Conservation (phyloP, 2,113 vertebrate genomes). For the Machaerirhynchus nigripectus region DNA sequence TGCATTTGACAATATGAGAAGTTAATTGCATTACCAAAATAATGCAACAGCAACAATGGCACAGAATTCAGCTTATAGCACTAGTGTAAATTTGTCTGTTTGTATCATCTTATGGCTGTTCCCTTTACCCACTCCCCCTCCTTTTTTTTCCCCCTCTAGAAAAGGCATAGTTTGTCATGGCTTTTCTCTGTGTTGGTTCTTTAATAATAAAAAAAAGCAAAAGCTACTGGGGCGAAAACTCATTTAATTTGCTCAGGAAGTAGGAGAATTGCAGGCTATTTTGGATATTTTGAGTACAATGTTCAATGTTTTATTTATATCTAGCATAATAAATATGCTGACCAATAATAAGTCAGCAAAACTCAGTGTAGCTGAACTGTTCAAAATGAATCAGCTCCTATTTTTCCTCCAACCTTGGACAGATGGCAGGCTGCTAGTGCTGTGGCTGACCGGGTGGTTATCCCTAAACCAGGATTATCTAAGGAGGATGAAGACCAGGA, state of each 20-base stretch:
- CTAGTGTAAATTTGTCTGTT: not conserved
- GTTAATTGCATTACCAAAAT: not conserved
- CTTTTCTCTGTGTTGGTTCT: not conserved
- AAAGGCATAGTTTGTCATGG: not conserved
- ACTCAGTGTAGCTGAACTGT: not conserved
- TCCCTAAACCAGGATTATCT: not conserved
- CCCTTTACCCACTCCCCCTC: not conserved
- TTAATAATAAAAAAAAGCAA: not conserved
- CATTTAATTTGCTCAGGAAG: not conserved
- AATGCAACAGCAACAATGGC: not conserved
- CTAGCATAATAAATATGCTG: conserved; percentile 2
- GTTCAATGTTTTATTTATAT: conserved; percentile 36
- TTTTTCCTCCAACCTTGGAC: not conserved
- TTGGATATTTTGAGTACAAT: not conserved
- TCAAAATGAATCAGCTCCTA: not conserved
- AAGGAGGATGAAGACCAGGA: not conserved
- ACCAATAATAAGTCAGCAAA: conserved; percentile 33
- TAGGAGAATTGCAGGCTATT: not conserved
- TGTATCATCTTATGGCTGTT: not conserved
- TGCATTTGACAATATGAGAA: not conserved
- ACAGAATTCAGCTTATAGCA: not conserved
- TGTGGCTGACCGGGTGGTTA: not conserved
- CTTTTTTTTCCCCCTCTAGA: fast-evolving
- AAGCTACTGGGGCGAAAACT: not conserved
- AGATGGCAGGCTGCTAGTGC: not conserved